Base-by-base conservation (phyloP, 2,113 vertebrate species). In the Heterocephalus glaber region DNA sequence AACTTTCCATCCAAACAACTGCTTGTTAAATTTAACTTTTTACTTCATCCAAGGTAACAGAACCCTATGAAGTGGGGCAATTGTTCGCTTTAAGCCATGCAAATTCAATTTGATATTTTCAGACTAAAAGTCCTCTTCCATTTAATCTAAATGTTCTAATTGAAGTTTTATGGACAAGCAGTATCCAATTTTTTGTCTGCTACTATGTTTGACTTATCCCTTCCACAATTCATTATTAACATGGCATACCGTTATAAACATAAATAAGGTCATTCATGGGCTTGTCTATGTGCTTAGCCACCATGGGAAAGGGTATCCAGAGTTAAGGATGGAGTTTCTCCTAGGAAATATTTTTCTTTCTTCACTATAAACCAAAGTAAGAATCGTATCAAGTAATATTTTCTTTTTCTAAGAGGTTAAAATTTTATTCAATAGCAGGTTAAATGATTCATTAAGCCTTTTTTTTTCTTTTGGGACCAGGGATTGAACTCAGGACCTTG, bases 401-500 rank as follows among this genome's bases (percentile, higher is more conserved):
- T 74, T 77, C 22, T 86, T 80, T 52, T 90, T 68, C 7, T 49
- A 76, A 85, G 41, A 92, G 44, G 56, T 91, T 92, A 94, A 74
- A 52, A 41, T 91, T 94, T 47, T 92, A 76, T 44, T 91, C 35
- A 74, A 52, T n/a, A 82, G 47, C 12, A 66, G 10, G 41, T 28
- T 83, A 86, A 94, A 94, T 91, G 58, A 76, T 84, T 94, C 68
- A 84, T 76, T 77, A 49, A 58, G 35, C 38, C 85, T 87, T 58
- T 72, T 85, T n/a, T n/a, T n/a, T n/a, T n/a, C n/a, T n/a, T n/a
- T n/a, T n/a, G n/a, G n/a, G n/a, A n/a, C n/a, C n/a, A n/a, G n/a
- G n/a, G n/a, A n/a, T n/a, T n/a, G n/a, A n/a, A n/a, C n/a, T n/a
- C n/a, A n/a, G n/a, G n/a, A n/a, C n/a, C n/a, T n/a, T n/a, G n/a